Conservation (phyloP, 2,888 invertebrate genomes). For the Hermaeophaga mercurialis region DNA sequence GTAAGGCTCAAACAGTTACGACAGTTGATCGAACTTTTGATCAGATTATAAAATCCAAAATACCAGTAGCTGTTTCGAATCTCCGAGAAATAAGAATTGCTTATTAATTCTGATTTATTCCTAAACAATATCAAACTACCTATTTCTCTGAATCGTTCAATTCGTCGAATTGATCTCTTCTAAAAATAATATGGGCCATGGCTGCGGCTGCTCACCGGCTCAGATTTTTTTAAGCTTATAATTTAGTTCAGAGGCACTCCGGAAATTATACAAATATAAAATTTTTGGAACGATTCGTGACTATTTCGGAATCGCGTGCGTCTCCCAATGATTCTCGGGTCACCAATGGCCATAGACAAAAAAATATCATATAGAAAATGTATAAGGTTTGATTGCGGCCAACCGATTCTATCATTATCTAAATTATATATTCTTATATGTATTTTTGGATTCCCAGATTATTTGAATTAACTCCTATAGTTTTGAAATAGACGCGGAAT, state of each 20-base stretch:
- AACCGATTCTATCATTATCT: conserved; percentile 49
- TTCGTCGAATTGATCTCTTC: conserved; percentile 19
- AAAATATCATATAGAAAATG: conserved; percentile 40
- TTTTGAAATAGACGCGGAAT: conserved; percentile 37
- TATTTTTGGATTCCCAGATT: conserved; percentile 46
- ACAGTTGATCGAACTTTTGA: too few relatives aligned
- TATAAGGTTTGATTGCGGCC: conserved; percentile 44
- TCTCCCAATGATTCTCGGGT: conserved; percentile 49
- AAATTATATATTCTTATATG: conserved; percentile 53
- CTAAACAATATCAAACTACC: too few relatives aligned
- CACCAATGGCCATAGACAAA: conserved; percentile 50
- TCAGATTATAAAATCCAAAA: too few relatives aligned
- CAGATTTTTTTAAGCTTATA: conserved; percentile 35
- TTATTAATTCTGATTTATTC: too few relatives aligned
- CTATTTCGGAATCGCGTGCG: conserved; percentile 50
- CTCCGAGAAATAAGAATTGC: too few relatives aligned
- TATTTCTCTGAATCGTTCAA: conserved; percentile 8
- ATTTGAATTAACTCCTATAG: conserved; percentile 49
- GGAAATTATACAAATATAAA: conserved; percentile 48
- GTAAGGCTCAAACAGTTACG: too few relatives aligned
- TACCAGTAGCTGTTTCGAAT: too few relatives aligned
- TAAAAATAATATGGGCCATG: conserved; percentile 33
- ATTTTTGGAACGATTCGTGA: conserved; percentile 48
- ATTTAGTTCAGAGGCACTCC: conserved; percentile 38
- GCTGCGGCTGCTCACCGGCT: conserved; percentile 38